Conservation (phyloP, 92 coral and sea anemone species). For the Phenganax subtilis region DNA sequence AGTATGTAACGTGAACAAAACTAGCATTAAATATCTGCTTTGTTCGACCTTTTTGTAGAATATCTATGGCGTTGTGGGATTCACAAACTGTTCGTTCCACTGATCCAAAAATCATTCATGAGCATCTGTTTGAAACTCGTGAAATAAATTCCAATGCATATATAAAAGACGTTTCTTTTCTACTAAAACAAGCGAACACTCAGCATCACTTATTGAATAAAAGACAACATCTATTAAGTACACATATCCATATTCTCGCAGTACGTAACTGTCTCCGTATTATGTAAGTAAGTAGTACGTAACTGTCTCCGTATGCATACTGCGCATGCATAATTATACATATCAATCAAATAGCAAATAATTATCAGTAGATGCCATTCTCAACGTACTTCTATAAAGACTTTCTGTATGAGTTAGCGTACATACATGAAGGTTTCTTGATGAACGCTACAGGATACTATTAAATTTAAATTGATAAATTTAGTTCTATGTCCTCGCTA, state of each 20-base stretch:
- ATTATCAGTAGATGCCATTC: background rate
- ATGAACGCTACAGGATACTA: too few relatives aligned
- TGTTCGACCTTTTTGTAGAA: too few relatives aligned
- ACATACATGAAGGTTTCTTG: too few relatives aligned
- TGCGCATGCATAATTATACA: background rate
- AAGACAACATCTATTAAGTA: background rate
- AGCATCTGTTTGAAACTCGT: background rate
- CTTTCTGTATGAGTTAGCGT: too few relatives aligned
- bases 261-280: background rate
- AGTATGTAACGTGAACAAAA: background rate
- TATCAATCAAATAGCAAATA: constrained; percentile 11
- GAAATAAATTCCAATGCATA: background rate
- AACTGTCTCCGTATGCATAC: background rate
- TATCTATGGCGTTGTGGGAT: too few relatives aligned
- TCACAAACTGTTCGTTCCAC: background rate
- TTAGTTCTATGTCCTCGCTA: too few relatives aligned
- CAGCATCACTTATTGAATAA: constrained; percentile 5
- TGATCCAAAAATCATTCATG: background rate
- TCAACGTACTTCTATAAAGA: background rate
- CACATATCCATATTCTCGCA: background rate
- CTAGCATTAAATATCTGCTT: too few relatives aligned
- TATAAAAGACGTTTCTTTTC: background rate
- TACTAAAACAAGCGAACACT: constrained; percentile 3
- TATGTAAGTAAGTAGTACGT: background rate
- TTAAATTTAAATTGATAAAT: too few relatives aligned